These are phyloP conservation scores for Thunnus maccoyii DNA, from an alignment of 2,113 vertebrate species.

Conservation along the genomic window DNA sequence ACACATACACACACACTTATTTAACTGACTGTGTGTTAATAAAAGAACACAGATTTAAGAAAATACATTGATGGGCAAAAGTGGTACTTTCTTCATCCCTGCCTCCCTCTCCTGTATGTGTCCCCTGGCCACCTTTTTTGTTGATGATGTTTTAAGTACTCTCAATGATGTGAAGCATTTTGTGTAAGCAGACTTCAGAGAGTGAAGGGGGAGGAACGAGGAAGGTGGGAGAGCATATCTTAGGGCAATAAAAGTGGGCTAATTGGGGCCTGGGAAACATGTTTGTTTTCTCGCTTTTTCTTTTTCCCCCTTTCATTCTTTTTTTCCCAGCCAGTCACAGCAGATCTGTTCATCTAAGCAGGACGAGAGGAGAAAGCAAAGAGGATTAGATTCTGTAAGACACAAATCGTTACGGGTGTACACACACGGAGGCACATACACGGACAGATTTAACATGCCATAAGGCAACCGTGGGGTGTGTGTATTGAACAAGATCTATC, in stretches of 20 bases:
- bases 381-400: conserved; percentile 80
- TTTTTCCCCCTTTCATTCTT: conserved; percentile 46
- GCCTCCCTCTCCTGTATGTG: conserved; percentile 8
- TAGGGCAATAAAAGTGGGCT: conserved; percentile 78
- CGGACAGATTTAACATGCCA: conserved; percentile 50
- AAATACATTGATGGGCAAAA: conserved; percentile 15
- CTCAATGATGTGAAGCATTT: conserved; percentile 60
- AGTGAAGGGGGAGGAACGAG: conserved; percentile 18
- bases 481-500: conserved; percentile 77
- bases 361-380: conserved; percentile 72
- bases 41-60: conserved; percentile 30
- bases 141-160: conserved; percentile 52
- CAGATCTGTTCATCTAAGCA: conserved; percentile 74
- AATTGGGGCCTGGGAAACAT: conserved; percentile 83
- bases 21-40: conserved; percentile 4
- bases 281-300: conserved; percentile 76
- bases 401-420: conserved; percentile 61
- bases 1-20: conserved; percentile 7
- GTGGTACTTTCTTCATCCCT: conserved; percentile 24
- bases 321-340: conserved; percentile 75
- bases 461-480: conserved; percentile 53
- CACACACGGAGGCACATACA: conserved; percentile 26
- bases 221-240: conserved; percentile 63
- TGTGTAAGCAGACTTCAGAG: conserved; percentile 71
- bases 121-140: conserved; percentile 36